Conservation (phyloP, 2,113 vertebrate species). For the Antigone vipio region DNA sequence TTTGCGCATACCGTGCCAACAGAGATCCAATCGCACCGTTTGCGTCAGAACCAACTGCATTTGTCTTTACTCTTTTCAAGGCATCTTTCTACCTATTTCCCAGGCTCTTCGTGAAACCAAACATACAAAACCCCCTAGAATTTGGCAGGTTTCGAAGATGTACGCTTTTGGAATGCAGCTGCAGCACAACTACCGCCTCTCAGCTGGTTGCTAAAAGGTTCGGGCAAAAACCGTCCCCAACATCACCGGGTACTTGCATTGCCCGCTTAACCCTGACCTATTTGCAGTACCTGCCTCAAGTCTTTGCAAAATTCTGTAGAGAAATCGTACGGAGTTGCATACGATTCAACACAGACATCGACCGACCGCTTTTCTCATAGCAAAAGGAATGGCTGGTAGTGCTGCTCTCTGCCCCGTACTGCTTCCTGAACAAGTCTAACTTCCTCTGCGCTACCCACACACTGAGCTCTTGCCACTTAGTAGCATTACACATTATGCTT, state of each 20-base stretch:
- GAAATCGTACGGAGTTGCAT: fast-evolving
- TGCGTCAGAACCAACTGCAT: not conserved
- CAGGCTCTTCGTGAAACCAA: not conserved
- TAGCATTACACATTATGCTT: not conserved
- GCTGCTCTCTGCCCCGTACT: fast-evolving
- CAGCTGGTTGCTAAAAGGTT: not conserved
- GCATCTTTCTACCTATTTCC: not conserved
- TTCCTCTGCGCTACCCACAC: no score
- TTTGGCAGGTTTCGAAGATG: fast-evolving
- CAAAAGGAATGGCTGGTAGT: fast-evolving
- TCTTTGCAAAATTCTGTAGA: not conserved
- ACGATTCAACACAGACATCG: no score
- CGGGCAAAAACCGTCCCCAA: fast-evolving
- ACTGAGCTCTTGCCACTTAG: not conserved
- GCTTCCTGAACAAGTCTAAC: no score
- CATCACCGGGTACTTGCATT: not conserved
- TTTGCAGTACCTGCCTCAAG: not conserved
- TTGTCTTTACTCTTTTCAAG: not conserved
- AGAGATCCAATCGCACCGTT: not conserved
- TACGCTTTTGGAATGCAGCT: fast-evolving
- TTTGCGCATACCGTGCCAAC: not conserved
- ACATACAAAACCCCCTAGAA: no score
- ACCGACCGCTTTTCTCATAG: not conserved
- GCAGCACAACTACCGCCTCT: not conserved
- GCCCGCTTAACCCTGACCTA: not conserved